Conservation (phyloP, 1,140 invertebrate genomes). For the Globodera rostochiensis region DNA sequence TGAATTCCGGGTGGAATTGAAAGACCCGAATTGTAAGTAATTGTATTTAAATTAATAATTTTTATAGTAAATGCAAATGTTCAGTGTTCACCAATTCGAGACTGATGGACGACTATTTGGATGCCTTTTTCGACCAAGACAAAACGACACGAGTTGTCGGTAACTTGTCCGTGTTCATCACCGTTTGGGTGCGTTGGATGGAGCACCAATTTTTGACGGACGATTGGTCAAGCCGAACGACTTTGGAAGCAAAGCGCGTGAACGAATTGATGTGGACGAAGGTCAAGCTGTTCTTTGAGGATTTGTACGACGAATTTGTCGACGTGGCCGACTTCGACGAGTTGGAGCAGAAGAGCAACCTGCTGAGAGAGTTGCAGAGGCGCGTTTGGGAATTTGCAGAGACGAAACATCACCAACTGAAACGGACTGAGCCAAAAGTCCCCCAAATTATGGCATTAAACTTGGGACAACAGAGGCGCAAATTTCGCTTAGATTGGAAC, state of each 20-base stretch:
- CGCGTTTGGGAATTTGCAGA: background rate
- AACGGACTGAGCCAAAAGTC: background rate
- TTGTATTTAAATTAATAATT: no score
- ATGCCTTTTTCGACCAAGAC: background rate
- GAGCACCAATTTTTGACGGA: background rate
- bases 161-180: background rate
- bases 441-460: background rate
- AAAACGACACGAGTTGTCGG: background rate
- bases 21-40: background rate
- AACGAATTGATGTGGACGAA: background rate
- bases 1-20: background rate
- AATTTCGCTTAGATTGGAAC: background rate
- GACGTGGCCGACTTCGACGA: background rate
- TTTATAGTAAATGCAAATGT: no score
- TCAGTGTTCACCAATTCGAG: background rate
- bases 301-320: background rate
- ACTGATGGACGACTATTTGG: background rate
- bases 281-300: background rate
- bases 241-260: background rate
- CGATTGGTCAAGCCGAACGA: background rate
- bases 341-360: background rate
- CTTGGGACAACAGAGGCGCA: background rate
- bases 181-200: conserved; percentile 1
- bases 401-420: background rate
- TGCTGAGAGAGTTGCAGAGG: background rate